Evolutionary conservation across 1,140 invertebrate species (phyloP), one percentile per base, ranked within the genome.

Genomic region (Bombus polaris): DNA sequence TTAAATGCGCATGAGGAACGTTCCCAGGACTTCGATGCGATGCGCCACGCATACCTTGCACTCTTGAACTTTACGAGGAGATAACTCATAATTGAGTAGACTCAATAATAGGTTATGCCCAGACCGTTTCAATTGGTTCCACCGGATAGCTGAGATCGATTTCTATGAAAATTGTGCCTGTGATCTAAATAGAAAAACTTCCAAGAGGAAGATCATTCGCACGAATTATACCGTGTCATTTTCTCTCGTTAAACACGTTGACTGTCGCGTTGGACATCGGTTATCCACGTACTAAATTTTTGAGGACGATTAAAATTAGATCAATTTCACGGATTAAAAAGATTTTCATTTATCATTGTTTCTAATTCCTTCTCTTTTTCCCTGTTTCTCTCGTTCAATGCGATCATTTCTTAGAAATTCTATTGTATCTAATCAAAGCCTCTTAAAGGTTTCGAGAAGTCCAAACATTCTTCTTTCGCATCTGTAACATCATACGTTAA

Each of bases 81-180:
- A 84, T 79, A 72, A 79, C 65, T 84, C 82, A 84, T 79, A 83
- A 83, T 83, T 83, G 75, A 79, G 66, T 71, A 35, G n/a, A 47
- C 37, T 75, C 66, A 25, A 84, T 84, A 84, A 79, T 84, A 62
- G 82, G 66, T 79, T 77, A 42, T 32, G 25, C 28, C n/a, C 42
- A 13, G 47, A 2, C 65, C 28, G 75, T 71, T 71, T 84, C 65
- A 57, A 84, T 84, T 65, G 65, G 35, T 74, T 65, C 71, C n/a
- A 53, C 8, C 10, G 25, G 12, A 2, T 39, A 0, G 22, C 12
- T 22, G 12, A 32, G 15, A 82, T 75, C 57, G 57, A 74, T 83
- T 47, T 37, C 65, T 32, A 66, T 8, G 15, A 18, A 15, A 66
- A 32, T 32, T 32, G 15, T 1, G n/a, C 15, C n/a, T n/a, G 65